Base-by-base conservation (phyloP, 2,888 invertebrate species). In the Dryadula phaetusa region DNA sequence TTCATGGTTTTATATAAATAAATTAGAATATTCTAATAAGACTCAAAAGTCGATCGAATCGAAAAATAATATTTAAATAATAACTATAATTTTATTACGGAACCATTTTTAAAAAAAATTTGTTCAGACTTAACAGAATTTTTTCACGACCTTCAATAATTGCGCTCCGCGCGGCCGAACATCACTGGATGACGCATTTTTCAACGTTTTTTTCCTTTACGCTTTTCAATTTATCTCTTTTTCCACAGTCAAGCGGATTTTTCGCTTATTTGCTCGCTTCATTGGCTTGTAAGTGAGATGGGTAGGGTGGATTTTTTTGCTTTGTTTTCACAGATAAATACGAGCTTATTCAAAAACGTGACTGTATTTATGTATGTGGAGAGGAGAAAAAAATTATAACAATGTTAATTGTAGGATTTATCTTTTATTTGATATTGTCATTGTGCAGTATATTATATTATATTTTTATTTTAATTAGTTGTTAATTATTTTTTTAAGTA, bases 241-340 rank as follows among this genome's bases (percentile, higher is more conserved):
- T 90, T 88, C 87, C 87, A 84, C 88, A 86, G 79, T 76, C 80
- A 79, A 84, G 83, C 83, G 87, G 88, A 90, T 92, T 92, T 92
- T 89, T 91, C 89, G 90, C 87, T 87, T 91, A 90, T 92, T 91
- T 90, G 88, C 89, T 82, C 88, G 90, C 91, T 88, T 91, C 92
- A 92, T 92, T 92, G 92, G 90, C 90, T 90, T 83, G 89, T 87
- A 89, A 91, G 88, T 87, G 92, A 90, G 87, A 87, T 82, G 88
- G 89, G 89, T 84, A 78, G 69, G 79, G 77, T 37, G 78, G 76
- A 54, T 71, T 81, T 80, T 82, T 80, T 76, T 77, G 76, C 83
- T 82, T 82, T 84, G 79, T 84, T 79, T 83, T 86, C 79, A 70
- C 64, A 67, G 70, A 71, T 69, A 73, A 74, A 75, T 74, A 73